phyloP scores from a whole-genome alignment of 2,888 invertebrate species.

The Ligdia adustata region DNA sequence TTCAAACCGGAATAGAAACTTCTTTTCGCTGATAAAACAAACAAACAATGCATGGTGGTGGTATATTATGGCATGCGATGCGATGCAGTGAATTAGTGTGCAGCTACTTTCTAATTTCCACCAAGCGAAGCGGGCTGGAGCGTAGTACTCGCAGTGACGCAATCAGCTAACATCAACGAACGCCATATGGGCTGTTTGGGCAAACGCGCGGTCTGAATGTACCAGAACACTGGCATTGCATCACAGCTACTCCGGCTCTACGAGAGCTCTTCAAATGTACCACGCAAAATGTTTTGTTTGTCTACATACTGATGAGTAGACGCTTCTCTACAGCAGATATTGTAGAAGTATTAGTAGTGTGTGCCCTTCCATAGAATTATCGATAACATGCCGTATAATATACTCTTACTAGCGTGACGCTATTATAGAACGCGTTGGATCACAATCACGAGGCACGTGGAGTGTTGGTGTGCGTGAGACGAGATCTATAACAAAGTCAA shows the following conservation, averaged over 20 bases:
- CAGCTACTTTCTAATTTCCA: conserved; percentile 72
- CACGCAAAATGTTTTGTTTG: conserved; percentile 11
- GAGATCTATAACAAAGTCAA: conserved; percentile 13
- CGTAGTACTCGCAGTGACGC: conserved; percentile 47
- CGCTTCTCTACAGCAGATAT: too few relatives aligned
- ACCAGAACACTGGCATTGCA: conserved; percentile 49
- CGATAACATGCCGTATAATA: conserved; percentile 1
- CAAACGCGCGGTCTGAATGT: conserved; percentile 39
- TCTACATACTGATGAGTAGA: too few relatives aligned
- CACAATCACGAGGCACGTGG: conserved; percentile 17
- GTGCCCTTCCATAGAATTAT: conserved; percentile 12
- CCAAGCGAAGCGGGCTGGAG: conserved; percentile 50
- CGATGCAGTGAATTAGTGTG: conserved; percentile 47
- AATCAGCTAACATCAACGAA: conserved; percentile 44
- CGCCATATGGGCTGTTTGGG: conserved; percentile 58
- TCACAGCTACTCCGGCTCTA: conserved; percentile 39
- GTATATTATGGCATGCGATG: conserved; percentile 45
- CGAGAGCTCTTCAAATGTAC: conserved; percentile 23
- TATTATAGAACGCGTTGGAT: conserved; percentile 10
- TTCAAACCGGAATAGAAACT: conserved; percentile 19
- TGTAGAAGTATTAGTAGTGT: conserved; percentile 2
- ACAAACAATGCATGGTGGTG: conserved; percentile 31
- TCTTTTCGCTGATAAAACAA: conserved; percentile 22
- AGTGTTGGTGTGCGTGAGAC: conserved; percentile 17
- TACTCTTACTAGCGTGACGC: conserved; percentile 10